Evolutionary conservation across 2,888 invertebrate species (phyloP).

Genomic region (Eupithecia vulgata): DNA sequence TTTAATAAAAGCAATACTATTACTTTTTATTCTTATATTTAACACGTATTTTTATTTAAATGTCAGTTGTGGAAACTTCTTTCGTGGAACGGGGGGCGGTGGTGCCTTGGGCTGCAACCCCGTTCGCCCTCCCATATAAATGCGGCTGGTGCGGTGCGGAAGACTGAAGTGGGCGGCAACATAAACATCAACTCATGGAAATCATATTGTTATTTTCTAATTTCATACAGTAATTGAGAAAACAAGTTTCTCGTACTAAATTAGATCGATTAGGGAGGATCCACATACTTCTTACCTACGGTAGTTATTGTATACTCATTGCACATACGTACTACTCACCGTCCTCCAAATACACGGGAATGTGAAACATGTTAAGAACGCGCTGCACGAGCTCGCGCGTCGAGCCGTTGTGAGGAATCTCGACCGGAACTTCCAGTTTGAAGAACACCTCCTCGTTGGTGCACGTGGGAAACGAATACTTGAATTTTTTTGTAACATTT

Average conservation of each 20-base stretch:
- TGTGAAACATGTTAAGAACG: slow-evolving; percentile 86
- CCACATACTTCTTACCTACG: too few relatives aligned
- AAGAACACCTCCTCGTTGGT: slow-evolving; percentile 81
- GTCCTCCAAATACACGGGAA: slow-evolving; percentile 88
- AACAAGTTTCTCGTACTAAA: too few relatives aligned
- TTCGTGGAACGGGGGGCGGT: too few relatives aligned
- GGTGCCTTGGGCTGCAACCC: neutral
- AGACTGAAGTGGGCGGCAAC: neutral
- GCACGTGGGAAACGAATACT: slow-evolving; percentile 84
- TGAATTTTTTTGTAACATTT: slow-evolving; percentile 68
- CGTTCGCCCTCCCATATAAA: neutral
- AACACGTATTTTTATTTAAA: too few relatives aligned
- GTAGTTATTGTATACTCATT: too few relatives aligned
- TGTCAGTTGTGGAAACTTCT: too few relatives aligned
- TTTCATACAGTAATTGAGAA: too few relatives aligned
- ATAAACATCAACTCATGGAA: neutral
- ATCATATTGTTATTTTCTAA: neutral
- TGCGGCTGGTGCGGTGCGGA: neutral
- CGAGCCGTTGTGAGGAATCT: slow-evolving; percentile 84
- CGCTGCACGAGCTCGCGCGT: slow-evolving; percentile 87
- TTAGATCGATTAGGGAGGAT: too few relatives aligned
- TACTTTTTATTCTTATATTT: too few relatives aligned
- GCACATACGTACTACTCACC: slow-evolving; percentile 73
- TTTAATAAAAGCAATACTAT: too few relatives aligned
- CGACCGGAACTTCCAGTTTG: slow-evolving; percentile 85